Conservation (phyloP, 2,888 invertebrate genomes). For the Pristionchus japonicus region DNA sequence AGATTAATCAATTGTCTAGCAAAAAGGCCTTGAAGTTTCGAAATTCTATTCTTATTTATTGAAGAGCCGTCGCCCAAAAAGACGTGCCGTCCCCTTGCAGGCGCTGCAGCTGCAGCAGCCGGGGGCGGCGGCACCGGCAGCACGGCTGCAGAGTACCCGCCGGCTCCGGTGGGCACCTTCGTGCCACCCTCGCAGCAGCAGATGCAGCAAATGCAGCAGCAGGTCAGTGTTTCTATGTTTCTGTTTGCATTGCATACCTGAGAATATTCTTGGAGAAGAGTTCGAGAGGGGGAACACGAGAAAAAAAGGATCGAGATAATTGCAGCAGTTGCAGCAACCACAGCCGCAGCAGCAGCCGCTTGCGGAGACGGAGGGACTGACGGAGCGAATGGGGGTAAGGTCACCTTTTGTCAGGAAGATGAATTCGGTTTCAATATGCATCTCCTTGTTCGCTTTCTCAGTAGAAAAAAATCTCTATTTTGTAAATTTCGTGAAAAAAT, state of each 20-base stretch:
- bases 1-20: no score
- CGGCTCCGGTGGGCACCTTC: not conserved
- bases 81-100: not conserved
- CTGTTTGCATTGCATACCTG: no score
- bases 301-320: not conserved
- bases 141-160: slow-evolving; percentile 1
- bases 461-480: not conserved
- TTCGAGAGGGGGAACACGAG: not conserved
- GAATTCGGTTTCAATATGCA: no score
- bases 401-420: not conserved
- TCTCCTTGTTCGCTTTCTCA: no score
- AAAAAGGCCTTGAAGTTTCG: no score
- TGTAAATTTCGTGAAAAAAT: not conserved
- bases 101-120: not conserved
- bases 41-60: not conserved
- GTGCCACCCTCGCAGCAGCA: not conserved
- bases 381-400: not conserved
- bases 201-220: not conserved
- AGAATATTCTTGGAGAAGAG: no score
- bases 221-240: not conserved
- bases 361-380: not conserved
- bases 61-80: not conserved
- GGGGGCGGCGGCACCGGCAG: not conserved
- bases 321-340: not conserved
- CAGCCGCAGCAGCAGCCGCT: not conserved